Conservation (phyloP, 2,888 invertebrate species). For the Kryphioiulus occultus region DNA sequence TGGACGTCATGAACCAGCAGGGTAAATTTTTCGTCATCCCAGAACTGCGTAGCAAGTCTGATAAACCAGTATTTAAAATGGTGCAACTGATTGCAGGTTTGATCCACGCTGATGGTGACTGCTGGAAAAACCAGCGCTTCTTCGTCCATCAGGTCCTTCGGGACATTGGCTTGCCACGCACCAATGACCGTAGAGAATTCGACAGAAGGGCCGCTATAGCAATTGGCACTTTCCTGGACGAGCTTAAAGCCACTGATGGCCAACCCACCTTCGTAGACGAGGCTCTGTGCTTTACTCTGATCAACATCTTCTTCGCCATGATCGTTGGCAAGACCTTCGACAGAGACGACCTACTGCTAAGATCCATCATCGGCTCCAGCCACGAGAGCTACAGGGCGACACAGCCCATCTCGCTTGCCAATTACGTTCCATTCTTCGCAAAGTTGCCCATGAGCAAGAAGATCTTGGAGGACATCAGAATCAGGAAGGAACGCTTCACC, state of each 20-base stretch:
- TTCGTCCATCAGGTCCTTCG: conserved; percentile 79
- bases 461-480: neutral
- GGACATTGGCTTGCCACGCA: conserved; percentile 61
- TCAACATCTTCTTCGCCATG: neutral
- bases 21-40: neutral
- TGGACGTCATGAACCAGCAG: neutral
- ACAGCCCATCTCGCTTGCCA: conserved; percentile 33
- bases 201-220: neutral
- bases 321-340: neutral
- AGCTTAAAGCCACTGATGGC: neutral
- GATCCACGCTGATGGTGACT: conserved; percentile 79
- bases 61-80: too few species aligned
- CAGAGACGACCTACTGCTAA: conserved; percentile 40
- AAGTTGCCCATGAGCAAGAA: neutral
- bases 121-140: conserved; percentile 84
- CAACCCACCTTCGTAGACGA: neutral
- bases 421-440: conserved; percentile 47
- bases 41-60: too few species aligned
- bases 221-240: neutral
- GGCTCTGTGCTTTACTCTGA: neutral
- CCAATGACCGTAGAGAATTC: neutral
- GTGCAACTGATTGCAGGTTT: conserved; percentile 68
- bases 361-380: conserved; percentile 44
- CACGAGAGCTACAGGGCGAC: conserved; percentile 49
- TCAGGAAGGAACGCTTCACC: neutral